Conservation (phyloP, 2,888 invertebrate species). For the Unio delphinus region DNA sequence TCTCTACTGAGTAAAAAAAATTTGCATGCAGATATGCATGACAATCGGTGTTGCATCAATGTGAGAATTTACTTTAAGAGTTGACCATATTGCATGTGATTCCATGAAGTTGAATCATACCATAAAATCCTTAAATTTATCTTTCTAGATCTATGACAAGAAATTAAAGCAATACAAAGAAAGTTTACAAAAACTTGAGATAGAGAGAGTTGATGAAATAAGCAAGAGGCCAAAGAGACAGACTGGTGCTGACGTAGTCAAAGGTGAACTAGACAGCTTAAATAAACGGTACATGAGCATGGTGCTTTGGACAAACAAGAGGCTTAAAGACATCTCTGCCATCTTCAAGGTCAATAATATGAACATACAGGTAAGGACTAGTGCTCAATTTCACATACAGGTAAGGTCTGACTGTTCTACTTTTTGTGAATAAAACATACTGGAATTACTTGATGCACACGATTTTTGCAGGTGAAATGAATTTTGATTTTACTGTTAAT, state of each 20-base stretch:
- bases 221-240: slow-evolving; percentile 55
- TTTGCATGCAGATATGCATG: too few relatives aligned
- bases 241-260: slow-evolving; percentile 82
- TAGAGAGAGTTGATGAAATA: slow-evolving; percentile 40
- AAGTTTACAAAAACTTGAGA: slow-evolving; percentile 75
- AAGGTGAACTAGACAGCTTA: slow-evolving; percentile 84
- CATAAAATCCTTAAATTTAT: background rate
- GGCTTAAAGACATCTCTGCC: slow-evolving; percentile 74
- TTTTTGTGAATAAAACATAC: too few relatives aligned
- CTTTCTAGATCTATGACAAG: slow-evolving; percentile 57
- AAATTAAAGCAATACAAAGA: slow-evolving; percentile 87
- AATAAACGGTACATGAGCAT: slow-evolving; percentile 83
- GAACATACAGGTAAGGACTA: slow-evolving; percentile 80
- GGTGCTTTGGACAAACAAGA: slow-evolving; percentile 71
- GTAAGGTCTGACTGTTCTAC: too few relatives aligned
- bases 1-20: too few relatives aligned
- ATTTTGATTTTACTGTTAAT: too few relatives aligned
- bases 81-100: too few relatives aligned
- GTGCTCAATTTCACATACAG: too few relatives aligned
- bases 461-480: too few relatives aligned
- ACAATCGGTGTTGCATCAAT: too few relatives aligned
- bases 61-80: too few relatives aligned
- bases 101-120: too few relatives aligned
- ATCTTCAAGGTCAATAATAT: slow-evolving; percentile 52
- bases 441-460: too few relatives aligned